Percentiles rank a stretch among this genome's conserved stretches.
phyloP scores from a whole-genome alignment of 2,797 vertebrate species.

The Manis pentadactyla region DNA sequence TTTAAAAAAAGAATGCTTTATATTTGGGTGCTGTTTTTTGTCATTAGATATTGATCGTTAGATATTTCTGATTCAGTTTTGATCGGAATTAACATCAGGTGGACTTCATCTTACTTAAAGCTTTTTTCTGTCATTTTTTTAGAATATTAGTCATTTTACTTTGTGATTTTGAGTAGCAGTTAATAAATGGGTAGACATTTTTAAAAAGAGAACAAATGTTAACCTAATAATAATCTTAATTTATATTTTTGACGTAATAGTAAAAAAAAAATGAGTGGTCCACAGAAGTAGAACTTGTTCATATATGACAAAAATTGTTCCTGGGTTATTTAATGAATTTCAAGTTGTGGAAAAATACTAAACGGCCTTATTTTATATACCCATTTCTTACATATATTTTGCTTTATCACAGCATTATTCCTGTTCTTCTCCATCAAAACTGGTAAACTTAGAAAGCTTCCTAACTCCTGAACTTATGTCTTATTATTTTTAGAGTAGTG shows the following conservation, averaged over 20 bases:
- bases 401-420: not conserved
- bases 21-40: not conserved
- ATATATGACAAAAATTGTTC: not conserved
- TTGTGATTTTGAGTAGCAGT: conserved; percentile 27
- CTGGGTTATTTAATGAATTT: not conserved
- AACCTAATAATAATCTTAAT: not conserved
- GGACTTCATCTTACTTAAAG: not conserved
- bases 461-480: not conserved
- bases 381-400: not conserved
- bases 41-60: not conserved
- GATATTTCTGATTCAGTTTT: not conserved
- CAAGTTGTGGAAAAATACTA: not conserved
- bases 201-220: not conserved
- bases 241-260: not conserved
- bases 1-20: not conserved
- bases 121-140: not conserved
- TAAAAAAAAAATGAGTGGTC: not conserved
- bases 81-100: conserved; percentile 11
- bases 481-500: conserved; percentile 34
- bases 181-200: conserved; percentile 27
- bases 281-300: conserved; percentile 27
- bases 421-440: not conserved
- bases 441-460: conserved; percentile 42
- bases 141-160: not conserved
- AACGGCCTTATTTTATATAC: not conserved